Percentiles rank a stretch among this genome's conserved stretches.
Evolutionary conservation across 2,888 invertebrate genomes (phyloP).

Genomic region (Deilephila elpenor): DNA sequence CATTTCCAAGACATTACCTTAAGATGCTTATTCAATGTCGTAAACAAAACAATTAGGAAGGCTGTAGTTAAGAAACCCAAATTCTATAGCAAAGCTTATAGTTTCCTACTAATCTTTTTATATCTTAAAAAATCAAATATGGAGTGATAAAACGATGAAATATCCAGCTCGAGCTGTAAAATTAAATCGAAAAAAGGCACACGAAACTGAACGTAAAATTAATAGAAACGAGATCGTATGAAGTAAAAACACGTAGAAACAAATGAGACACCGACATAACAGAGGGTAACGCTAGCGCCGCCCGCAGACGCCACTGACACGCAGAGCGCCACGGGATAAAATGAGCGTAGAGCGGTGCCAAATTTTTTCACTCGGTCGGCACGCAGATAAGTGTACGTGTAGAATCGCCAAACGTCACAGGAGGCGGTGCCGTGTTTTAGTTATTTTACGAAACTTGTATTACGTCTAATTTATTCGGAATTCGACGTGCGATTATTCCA

Average conservation of each 20-base stretch:
- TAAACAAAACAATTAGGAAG: too few relatives aligned
- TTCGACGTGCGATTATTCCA: not conserved
- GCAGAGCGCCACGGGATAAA: constrained; percentile 65
- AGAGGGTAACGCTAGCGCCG: constrained; percentile 50
- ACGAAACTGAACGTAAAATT: not conserved
- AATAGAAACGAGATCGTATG: not conserved
- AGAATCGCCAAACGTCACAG: constrained; percentile 56
- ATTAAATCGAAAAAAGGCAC: not conserved
- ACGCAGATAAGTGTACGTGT: constrained; percentile 61
- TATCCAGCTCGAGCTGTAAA: not conserved
- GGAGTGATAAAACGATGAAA: too few relatives aligned
- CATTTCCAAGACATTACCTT: not conserved
- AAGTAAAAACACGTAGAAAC: not conserved
- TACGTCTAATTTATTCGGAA: constrained; percentile 21
- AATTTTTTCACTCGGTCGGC: constrained; percentile 65
- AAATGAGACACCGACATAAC: not conserved
- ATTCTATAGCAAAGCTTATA: not conserved
- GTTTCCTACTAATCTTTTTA: not conserved
- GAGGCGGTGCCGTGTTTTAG: constrained; percentile 43
- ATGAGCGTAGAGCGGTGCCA: constrained; percentile 67
- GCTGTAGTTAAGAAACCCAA: not conserved
- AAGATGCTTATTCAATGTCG: not conserved
- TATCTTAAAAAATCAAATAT: not conserved
- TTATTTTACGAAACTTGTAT: constrained; percentile 30
- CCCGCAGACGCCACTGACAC: constrained; percentile 58